phyloP scores from a whole-genome alignment of 2,113 vertebrate species.

The Chamaea fasciata region DNA sequence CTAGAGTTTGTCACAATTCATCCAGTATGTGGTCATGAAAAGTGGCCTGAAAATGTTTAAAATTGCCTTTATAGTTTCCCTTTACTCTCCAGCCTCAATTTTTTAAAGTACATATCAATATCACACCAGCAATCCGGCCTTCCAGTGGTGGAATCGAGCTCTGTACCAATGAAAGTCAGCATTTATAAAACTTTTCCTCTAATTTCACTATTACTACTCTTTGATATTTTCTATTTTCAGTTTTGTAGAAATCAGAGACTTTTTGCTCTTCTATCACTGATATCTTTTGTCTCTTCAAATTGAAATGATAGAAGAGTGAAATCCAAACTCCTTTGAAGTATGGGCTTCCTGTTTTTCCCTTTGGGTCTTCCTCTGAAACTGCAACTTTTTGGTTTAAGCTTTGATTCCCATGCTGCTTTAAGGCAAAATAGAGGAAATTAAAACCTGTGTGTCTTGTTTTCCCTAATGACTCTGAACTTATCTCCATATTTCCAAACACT shows the following conservation, averaged over 20 bases:
- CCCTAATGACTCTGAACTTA: neutral
- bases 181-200: neutral
- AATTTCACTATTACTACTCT: neutral
- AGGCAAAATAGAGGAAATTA: neutral
- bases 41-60: neutral
- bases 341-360: neutral
- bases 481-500: neutral
- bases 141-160: neutral
- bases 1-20: neutral
- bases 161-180: neutral
- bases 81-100: neutral
- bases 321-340: neutral
- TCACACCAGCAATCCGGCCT: neutral
- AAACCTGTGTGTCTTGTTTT: neutral
- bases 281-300: neutral
- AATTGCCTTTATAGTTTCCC: neutral
- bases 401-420: neutral
- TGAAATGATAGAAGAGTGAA: neutral
- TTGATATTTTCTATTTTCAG: neutral
- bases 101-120: neutral
- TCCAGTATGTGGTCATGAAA: rapidly evolving
- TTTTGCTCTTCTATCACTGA: neutral
- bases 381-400: neutral
- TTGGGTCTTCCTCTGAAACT: neutral
- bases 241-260: neutral